These are phyloP conservation scores for Barnardius zonarius DNA, from an alignment of 2,113 vertebrate species.

Conservation along the genomic window DNA sequence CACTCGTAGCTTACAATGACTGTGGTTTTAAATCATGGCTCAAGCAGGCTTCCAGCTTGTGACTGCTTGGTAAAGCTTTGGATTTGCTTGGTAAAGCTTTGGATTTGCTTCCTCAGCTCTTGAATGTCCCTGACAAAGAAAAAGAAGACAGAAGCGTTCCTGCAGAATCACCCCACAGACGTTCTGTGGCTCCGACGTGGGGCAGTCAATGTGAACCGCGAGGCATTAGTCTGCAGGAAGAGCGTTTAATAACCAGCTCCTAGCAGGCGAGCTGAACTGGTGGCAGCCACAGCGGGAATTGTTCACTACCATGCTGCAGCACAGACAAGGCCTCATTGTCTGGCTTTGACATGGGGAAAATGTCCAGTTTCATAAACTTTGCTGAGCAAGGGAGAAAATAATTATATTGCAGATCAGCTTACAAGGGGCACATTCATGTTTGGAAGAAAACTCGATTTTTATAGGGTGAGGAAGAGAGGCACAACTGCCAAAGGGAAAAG, in stretches of 20 bases:
- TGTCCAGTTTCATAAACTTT: conserved; percentile 53
- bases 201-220: neutral
- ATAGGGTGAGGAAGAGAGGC: neutral
- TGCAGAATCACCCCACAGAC: neutral
- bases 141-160: neutral
- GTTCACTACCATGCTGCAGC: neutral
- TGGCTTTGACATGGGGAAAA: conserved; percentile 21
- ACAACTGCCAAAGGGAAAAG: conserved; percentile 11
- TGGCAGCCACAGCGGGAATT: conserved; percentile 44
- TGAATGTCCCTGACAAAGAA: neutral
- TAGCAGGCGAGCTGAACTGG: neutral
- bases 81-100: neutral
- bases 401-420: conserved; percentile 55
- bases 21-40: neutral
- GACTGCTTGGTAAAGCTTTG: neutral
- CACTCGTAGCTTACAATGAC: neutral
- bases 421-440: conserved; percentile 56
- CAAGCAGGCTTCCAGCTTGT: fast-evolving
- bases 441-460: conserved; percentile 43
- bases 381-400: conserved; percentile 69
- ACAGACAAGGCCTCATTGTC: conserved; percentile 62
- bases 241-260: neutral
- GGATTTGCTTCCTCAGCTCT: neutral
- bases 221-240: conserved; percentile 4
- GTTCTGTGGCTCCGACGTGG: neutral